These are phyloP conservation scores for Pseudomyrmex sp. DNA, from an alignment of 1,140 invertebrate species.

Conservation along the genomic window DNA sequence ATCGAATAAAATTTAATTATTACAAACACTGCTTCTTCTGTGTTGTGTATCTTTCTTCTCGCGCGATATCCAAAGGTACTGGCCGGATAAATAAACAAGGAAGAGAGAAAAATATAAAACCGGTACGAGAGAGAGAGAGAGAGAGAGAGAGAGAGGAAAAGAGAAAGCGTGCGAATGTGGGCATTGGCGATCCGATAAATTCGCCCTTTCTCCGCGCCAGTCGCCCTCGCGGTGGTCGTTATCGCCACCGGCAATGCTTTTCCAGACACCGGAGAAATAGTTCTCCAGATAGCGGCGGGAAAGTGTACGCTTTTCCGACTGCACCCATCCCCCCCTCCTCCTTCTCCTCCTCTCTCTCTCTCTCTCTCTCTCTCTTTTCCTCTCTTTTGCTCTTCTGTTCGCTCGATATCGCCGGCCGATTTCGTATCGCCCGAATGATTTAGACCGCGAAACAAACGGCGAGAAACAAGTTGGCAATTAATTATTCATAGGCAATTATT, in stretches of 20 bases:
- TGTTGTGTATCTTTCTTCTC: not conserved
- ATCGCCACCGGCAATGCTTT: conserved; percentile 74
- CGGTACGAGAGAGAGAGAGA: conserved; percentile 16
- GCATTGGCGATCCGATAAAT: conserved; percentile 76
- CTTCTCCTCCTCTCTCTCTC: not conserved
- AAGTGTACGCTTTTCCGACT: conserved; percentile 69
- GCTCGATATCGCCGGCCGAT: conserved; percentile 68
- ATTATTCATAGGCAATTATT: conserved; percentile 24
- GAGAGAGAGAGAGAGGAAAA: conserved; percentile 10
- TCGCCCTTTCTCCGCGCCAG: conserved; percentile 72
- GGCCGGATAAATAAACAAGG: conserved; percentile 56
- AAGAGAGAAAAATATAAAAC: conserved; percentile 33
- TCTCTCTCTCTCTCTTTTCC: not conserved
- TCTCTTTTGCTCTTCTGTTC: not conserved
- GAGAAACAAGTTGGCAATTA: conserved; percentile 20
- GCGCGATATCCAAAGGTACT: conserved; percentile 27
- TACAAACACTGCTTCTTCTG: not conserved
- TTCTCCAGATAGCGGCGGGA: conserved; percentile 74
- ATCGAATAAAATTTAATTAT: conserved; percentile 46
- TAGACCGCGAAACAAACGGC: conserved; percentile 65
- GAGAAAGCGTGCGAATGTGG: conserved; percentile 49
- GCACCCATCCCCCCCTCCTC: not conserved
- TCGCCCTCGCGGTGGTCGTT: conserved; percentile 68
- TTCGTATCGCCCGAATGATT: conserved; percentile 70
- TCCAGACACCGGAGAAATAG: conserved; percentile 76